Percentiles rank a stretch among this genome's conserved stretches.
Conservation (phyloP, 2,797 vertebrate species). For the Nyctalus aviator region DNA sequence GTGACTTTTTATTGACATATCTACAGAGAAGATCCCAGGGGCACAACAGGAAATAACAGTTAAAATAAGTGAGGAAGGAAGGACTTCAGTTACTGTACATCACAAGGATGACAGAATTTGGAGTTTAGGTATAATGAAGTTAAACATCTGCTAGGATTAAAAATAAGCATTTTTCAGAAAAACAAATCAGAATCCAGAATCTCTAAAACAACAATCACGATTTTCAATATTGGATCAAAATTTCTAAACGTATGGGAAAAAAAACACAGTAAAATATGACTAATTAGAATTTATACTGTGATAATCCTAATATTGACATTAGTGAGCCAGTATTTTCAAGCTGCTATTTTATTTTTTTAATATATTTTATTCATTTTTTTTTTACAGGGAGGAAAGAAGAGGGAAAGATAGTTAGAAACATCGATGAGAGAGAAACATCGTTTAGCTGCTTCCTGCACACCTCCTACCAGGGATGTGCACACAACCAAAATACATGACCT, state of each 20-base stretch:
- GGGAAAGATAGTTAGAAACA: no score
- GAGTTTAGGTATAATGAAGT: not conserved
- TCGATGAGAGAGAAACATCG: no score
- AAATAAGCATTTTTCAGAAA: not conserved
- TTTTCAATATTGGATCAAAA: conserved; percentile 12
- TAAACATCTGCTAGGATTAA: not conserved
- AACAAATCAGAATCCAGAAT: not conserved
- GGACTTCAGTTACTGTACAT: not conserved
- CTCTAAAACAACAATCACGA: not conserved
- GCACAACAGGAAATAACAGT: not conserved
- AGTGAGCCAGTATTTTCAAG: not conserved
- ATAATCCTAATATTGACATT: not conserved
- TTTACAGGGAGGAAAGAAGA: no score
- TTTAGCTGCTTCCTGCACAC: no score
- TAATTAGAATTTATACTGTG: not conserved
- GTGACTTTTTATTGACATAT: not conserved
- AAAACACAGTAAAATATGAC: not conserved
- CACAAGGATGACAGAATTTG: not conserved
- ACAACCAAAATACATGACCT: no score
- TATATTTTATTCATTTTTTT: no score
- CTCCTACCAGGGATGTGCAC: no score
- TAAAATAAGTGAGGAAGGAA: not conserved
- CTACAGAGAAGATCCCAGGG: not conserved
- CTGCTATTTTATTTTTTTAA: not conserved
- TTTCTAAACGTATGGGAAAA: not conserved